Conservation (phyloP, 1,140 invertebrate genomes). For the Metaphire vulgaris region DNA sequence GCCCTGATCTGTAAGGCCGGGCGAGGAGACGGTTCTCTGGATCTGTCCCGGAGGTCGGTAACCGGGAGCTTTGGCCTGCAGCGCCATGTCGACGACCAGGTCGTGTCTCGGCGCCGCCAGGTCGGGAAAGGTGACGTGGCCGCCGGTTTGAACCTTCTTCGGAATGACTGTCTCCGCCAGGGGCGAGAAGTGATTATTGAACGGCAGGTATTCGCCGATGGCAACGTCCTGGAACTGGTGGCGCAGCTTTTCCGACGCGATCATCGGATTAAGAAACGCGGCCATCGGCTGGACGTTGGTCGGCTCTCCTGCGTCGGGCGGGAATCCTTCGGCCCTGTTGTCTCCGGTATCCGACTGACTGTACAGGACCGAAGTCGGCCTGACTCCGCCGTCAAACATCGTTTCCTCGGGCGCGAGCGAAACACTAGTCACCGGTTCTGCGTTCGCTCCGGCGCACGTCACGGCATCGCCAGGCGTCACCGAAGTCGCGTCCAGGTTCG, state of each 20-base stretch:
- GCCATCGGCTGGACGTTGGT: neutral
- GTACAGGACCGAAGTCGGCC: neutral
- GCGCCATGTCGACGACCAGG: neutral
- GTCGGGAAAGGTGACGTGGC: neutral
- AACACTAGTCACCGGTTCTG: neutral
- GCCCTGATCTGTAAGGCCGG: neutral
- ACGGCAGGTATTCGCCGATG: slow-evolving; percentile 10
- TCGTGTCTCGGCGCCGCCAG: neutral
- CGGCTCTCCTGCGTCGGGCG: neutral
- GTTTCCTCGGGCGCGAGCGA: neutral
- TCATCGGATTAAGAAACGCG: neutral
- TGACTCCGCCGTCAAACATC: neutral
- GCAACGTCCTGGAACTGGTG: neutral
- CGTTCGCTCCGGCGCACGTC: neutral
- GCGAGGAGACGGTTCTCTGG: neutral
- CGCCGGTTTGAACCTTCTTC: neutral
- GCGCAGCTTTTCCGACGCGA: neutral
- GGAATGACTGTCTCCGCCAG: neutral
- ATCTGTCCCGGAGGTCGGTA: slow-evolving; percentile 9
- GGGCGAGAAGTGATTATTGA: neutral
- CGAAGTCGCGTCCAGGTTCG: neutral
- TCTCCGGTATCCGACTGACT: neutral
- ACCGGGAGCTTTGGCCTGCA: slow-evolving; percentile 15
- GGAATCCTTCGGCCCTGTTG: neutral
- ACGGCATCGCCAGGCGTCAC: neutral